Conservation (phyloP, 2,797 vertebrate species). For the Pantherophis alleghaniensis region DNA sequence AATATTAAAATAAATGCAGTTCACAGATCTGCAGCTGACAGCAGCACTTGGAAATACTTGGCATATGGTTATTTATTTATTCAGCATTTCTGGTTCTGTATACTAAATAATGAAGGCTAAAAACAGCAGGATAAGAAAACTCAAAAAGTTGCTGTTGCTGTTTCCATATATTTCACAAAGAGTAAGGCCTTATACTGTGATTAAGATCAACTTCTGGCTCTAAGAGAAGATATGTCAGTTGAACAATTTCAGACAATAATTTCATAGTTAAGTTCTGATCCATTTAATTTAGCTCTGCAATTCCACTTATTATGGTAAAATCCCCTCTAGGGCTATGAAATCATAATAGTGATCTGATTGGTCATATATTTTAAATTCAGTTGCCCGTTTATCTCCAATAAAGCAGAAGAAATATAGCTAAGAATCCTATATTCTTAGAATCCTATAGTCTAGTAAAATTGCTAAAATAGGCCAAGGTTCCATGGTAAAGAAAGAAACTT, state of each 20-base stretch:
- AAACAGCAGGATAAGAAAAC: constrained; percentile 12
- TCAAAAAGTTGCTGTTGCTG: not conserved
- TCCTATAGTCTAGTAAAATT: not conserved
- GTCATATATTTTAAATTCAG: not conserved
- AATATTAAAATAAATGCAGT: constrained; percentile 21
- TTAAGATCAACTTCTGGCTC: constrained; percentile 3
- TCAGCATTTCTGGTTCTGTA: constrained; percentile 5
- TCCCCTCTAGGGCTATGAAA: not conserved
- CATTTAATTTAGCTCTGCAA: constrained; percentile 4
- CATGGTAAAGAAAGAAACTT: not conserved
- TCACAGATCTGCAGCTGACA: constrained; percentile 7
- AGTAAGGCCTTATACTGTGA: not conserved
- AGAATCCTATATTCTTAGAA: not conserved
- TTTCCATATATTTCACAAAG: constrained; percentile 17
- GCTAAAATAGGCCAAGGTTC: not conserved
- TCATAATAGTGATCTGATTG: not conserved
- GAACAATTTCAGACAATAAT: not conserved
- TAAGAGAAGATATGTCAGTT: not conserved
- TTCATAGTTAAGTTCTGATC: constrained; percentile 4
- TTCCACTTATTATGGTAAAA: not conserved
- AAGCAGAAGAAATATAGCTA: not conserved
- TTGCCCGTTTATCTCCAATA: not conserved
- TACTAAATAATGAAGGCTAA: constrained; percentile 2
- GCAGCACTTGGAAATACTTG: constrained; percentile 8
- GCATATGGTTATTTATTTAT: constrained; percentile 5